These are phyloP conservation scores for Schizaphis graminum DNA, from an alignment of 2,888 invertebrate species.

Conservation along the genomic window DNA sequence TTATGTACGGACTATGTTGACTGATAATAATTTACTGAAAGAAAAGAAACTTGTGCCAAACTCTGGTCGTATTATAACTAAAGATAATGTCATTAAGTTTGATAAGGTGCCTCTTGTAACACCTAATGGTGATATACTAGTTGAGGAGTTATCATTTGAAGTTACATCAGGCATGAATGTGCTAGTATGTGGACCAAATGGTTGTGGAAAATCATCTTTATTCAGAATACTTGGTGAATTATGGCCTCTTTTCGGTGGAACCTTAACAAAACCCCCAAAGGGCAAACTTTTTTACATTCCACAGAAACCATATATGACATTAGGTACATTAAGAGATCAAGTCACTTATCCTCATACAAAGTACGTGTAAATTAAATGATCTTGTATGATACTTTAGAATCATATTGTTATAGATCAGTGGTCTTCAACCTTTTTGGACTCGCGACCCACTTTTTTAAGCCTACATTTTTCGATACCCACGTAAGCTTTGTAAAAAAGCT, in stretches of 20 bases:
- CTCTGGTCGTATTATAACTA: slow-evolving; percentile 83
- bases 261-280: slow-evolving; percentile 93
- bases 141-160: slow-evolving; percentile 90
- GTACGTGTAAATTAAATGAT: background rate
- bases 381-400: background rate
- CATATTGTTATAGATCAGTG: background rate
- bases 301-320: slow-evolving; percentile 97
- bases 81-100: slow-evolving; percentile 92
- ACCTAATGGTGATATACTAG: slow-evolving; percentile 95
- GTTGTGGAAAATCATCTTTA: slow-evolving; percentile 97
- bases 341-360: slow-evolving; percentile 71
- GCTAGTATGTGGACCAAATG: slow-evolving; percentile 98
- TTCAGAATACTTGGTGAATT: slow-evolving; percentile 96
- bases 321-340: slow-evolving; percentile 94
- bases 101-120: slow-evolving; percentile 95
- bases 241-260: slow-evolving; percentile 97
- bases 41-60: slow-evolving; percentile 75
- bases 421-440: no score
- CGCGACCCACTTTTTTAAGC: no score
- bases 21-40: slow-evolving; percentile 71
- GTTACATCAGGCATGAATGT: slow-evolving; percentile 96
- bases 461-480: no score
- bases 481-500: no score
- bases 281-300: slow-evolving; percentile 98
- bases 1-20: slow-evolving; percentile 80